Base-by-base conservation (phyloP, 2,113 vertebrate species). In the Haemorhous mexicanus region DNA sequence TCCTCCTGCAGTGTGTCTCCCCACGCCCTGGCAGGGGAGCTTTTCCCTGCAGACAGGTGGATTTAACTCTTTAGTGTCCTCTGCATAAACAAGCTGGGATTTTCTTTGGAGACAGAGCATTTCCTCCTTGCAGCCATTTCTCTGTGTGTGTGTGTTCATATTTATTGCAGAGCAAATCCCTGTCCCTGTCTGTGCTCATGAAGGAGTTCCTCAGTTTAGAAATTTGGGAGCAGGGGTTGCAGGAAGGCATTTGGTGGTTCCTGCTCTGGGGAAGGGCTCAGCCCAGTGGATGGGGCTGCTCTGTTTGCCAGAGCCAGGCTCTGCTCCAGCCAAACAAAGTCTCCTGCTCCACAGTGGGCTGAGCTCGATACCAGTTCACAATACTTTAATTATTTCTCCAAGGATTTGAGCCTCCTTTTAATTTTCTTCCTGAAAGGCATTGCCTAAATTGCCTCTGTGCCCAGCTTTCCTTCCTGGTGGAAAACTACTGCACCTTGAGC, bases 81-180 rank as follows among this genome's bases (percentile, higher is more conserved):
- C 59, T 2, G 68, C 64, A 9, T 22, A 35, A 62, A 17, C 12
- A 61, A 66, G 52, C 41, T 61, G 49, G 41, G 1, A 0, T 76
- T 49, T 46, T 17, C 39, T 47, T 27, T 11, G 39, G n/a, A 12
- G 39, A 6, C 18, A 7, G 16, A 8, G 3, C 14, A 0, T 15
- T 37, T n/a, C 19, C 7, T 72, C 70, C 74, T 24, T 5, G 15
- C 75, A 16, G 50, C 53, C 9, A 0, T 13, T 21, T 35, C 61
- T 3, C 35, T 2, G 3, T 15, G 5, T 41, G 35, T 2, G 0
- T 13, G 9, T 6, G 12, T 26, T 61, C 0, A 0, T 37, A 1
- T 47, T 87, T 73, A 13, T 6, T 24, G 3, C 35, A 12, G 28
- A 46, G 24, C 41, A 21, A 2, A 33, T 69, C 80, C 9, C 1